A percentile compares a stretch with the other conserved stretches of the same genome.
Conservation (phyloP, 2,888 invertebrate species). For the Lithophane socia region DNA sequence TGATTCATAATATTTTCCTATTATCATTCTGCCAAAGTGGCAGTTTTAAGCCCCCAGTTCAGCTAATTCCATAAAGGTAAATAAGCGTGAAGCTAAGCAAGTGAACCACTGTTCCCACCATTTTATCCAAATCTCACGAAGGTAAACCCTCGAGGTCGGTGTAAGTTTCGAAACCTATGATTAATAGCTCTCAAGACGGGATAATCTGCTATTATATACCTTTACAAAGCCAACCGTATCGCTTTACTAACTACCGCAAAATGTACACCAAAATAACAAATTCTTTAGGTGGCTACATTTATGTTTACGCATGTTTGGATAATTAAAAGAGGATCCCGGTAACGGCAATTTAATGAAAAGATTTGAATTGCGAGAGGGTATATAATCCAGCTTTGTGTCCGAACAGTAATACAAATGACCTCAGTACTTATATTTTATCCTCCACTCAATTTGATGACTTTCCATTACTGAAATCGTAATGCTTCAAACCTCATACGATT, state of each 20-base stretch:
- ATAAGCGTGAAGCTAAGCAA: slow-evolving; percentile 32
- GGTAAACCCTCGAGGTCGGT: slow-evolving; percentile 66
- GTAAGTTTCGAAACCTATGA: slow-evolving; percentile 77
- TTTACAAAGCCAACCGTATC: slow-evolving; percentile 54
- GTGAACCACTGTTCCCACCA: slow-evolving; percentile 21
- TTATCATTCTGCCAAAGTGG: too few relatives aligned
- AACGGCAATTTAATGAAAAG: slow-evolving; percentile 43
- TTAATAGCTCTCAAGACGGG: slow-evolving; percentile 77
- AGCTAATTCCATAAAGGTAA: not conserved
- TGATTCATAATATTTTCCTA: too few relatives aligned
- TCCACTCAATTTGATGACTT: slow-evolving; percentile 76
- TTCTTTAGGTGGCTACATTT: slow-evolving; percentile 18
- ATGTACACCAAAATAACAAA: slow-evolving; percentile 39
- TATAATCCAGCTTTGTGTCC: slow-evolving; percentile 50
- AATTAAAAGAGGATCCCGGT: slow-evolving; percentile 50
- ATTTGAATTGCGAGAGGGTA: slow-evolving; percentile 48
- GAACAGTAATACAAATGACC: slow-evolving; percentile 72
- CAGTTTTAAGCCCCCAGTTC: not conserved
- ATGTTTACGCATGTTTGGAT: slow-evolving; percentile 34
- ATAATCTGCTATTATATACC: slow-evolving; percentile 67
- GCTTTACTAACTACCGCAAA: slow-evolving; percentile 61
- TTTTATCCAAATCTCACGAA: slow-evolving; percentile 37
- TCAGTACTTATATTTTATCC: slow-evolving; percentile 71
- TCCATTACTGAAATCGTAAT: slow-evolving; percentile 67
- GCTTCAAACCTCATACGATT: slow-evolving; percentile 56